Conservation (phyloP, 23 tunicate species). For the Clavelina lepadiformis region DNA sequence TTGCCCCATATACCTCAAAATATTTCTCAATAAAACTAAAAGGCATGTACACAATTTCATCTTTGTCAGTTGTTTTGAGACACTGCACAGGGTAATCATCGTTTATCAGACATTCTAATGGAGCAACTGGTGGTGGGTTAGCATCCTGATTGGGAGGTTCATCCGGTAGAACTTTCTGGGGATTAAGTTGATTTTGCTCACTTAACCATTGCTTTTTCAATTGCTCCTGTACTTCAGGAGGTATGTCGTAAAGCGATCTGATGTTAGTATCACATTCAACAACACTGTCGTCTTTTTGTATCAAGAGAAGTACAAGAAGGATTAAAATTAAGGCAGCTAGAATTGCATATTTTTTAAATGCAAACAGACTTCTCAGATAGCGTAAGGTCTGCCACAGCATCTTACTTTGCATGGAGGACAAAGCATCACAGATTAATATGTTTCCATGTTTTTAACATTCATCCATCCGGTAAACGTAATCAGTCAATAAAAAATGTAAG, state of each 20-base stretch:
- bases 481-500: no score
- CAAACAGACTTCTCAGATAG: conserved; percentile 1
- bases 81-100: conserved; percentile 67
- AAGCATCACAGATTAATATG: neutral
- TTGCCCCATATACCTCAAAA: conserved; percentile 82
- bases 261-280: no score
- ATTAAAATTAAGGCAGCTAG: no score
- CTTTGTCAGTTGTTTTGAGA: conserved; percentile 12
- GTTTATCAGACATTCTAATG: conserved; percentile 72
- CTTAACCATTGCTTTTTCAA: conserved; percentile 32
- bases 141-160: conserved; percentile 48
- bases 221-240: conserved; percentile 1
- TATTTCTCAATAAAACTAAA: conserved; percentile 67
- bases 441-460: neutral
- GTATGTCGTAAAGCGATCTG: no score
- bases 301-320: no score
- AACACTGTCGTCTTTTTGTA: no score
- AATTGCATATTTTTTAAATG: neutral
- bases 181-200: neutral
- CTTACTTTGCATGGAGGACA: neutral
- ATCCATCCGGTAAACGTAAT: no score
- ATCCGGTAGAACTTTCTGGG: conserved; percentile 13
- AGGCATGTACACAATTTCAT: conserved; percentile 63
- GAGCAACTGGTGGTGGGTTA: conserved; percentile 1
- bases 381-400: conserved; percentile 1